These are phyloP conservation scores for Meloe dianella DNA, from an alignment of 2,888 invertebrate genomes.

Conservation along the genomic window DNA sequence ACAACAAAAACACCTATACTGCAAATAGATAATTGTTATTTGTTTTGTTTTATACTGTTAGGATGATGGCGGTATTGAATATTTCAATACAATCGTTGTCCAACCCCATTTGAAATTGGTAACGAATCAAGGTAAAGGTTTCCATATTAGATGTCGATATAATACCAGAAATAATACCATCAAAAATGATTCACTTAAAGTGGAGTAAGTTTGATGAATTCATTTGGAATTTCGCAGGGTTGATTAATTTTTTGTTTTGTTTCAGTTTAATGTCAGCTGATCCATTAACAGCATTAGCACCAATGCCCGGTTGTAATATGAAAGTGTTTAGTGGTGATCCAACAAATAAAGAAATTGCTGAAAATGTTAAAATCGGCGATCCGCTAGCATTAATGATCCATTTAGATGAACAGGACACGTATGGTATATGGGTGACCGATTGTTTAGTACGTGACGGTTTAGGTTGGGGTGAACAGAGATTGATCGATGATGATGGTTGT, in stretches of 20 bases:
- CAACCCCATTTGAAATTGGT: slow-evolving; percentile 91
- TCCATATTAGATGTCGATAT: slow-evolving; percentile 87
- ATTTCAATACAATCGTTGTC: slow-evolving; percentile 91
- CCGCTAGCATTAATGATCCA: slow-evolving; percentile 81
- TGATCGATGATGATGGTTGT: slow-evolving; percentile 86
- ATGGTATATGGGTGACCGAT: slow-evolving; percentile 82
- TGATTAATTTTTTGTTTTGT: slow-evolving; percentile 17
- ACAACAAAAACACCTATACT: slow-evolving; percentile 17
- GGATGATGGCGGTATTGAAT: slow-evolving; percentile 92
- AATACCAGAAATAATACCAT: slow-evolving; percentile 74
- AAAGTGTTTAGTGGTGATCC: slow-evolving; percentile 86
- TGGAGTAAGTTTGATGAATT: slow-evolving; percentile 59
- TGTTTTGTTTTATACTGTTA: slow-evolving; percentile 59
- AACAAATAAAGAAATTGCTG: slow-evolving; percentile 76
- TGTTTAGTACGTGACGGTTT: slow-evolving; percentile 89
- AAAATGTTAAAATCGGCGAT: slow-evolving; percentile 92
- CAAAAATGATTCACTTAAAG: slow-evolving; percentile 68
- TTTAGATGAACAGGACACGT: slow-evolving; percentile 72
- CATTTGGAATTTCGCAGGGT: neutral
- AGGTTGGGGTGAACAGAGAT: slow-evolving; percentile 90
- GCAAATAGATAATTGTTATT: slow-evolving; percentile 18
- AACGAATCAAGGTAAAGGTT: slow-evolving; percentile 89
- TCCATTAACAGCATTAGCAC: slow-evolving; percentile 57
- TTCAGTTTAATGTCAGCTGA: slow-evolving; percentile 62
- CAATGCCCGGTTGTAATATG: slow-evolving; percentile 89